Conservation (phyloP, 1,140 invertebrate species). For the Halesus radiatus region DNA sequence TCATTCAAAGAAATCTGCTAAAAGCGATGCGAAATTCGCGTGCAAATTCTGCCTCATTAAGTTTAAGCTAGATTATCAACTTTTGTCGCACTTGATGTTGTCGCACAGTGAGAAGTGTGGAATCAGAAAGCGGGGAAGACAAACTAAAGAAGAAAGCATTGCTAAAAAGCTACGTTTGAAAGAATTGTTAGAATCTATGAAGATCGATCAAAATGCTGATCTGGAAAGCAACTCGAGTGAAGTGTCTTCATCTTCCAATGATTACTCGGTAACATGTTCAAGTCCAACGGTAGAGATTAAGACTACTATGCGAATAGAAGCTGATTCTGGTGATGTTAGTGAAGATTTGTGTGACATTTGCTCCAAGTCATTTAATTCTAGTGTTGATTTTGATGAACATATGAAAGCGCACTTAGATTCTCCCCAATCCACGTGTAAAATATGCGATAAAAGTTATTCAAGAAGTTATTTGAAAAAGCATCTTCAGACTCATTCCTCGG, state of each 20-base stretch:
- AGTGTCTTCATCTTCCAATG: not conserved
- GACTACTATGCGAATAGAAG: not conserved
- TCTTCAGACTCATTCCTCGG: too few species aligned
- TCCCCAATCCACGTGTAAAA: too few species aligned
- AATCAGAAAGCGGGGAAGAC: constrained; percentile 46
- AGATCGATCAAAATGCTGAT: constrained; percentile 46
- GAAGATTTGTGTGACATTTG: constrained; percentile 43
- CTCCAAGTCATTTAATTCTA: constrained; percentile 43
- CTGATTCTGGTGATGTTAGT: not conserved
- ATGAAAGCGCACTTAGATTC: constrained; percentile 46
- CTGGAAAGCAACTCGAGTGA: constrained; percentile 9
- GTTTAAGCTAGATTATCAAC: constrained; percentile 48
- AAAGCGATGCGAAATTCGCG: not conserved
- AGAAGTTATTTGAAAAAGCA: too few species aligned
- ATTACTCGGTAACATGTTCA: constrained; percentile 11
- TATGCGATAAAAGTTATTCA: too few species aligned
- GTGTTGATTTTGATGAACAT: constrained; percentile 43
- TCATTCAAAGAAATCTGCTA: not conserved
- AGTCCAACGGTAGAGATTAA: constrained; percentile 1
- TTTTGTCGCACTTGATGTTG: constrained; percentile 40
- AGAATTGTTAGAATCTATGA: constrained; percentile 51
- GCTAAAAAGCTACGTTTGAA: constrained; percentile 47
- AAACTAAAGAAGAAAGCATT: constrained; percentile 51
- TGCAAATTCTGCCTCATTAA: constrained; percentile 50
- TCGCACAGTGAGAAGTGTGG: constrained; percentile 47